Evolutionary conservation across 2,113 vertebrate species (phyloP).

Genomic region (human): DNA sequence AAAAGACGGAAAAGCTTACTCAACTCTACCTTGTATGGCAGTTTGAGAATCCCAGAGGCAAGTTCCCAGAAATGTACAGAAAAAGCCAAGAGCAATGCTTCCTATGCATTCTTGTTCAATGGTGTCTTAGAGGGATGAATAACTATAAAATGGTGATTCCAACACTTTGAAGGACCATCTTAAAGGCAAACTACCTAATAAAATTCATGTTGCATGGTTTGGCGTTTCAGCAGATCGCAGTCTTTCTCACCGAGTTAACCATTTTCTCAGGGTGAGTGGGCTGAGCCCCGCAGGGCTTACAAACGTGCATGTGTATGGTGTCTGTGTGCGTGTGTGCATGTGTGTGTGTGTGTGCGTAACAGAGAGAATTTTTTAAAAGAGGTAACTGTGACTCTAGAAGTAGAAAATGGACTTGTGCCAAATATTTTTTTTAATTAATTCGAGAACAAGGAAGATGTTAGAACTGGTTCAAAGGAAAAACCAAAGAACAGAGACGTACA

Average conservation of each 20-base stretch:
- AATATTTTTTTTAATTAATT: background rate
- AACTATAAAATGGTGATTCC: background rate
- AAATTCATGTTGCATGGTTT: background rate
- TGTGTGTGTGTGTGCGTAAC: accelerated
- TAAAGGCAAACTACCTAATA: background rate
- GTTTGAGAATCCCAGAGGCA: background rate
- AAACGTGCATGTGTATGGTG: background rate
- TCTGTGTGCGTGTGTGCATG: background rate
- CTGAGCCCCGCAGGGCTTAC: background rate
- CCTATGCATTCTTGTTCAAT: background rate
- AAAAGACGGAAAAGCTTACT: background rate
- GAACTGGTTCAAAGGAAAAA: background rate
- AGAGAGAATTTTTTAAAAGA: background rate
- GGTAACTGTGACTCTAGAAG: background rate
- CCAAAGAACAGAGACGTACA: background rate
- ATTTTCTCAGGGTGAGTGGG: background rate
- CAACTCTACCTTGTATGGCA: background rate
- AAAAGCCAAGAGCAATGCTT: background rate
- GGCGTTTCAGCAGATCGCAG: background rate
- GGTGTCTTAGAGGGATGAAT: background rate
- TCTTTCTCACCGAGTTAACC: background rate
- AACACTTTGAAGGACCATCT: background rate
- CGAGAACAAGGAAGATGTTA: background rate
- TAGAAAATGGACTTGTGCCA: background rate
- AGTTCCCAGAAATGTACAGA: background rate